phyloP scores from a whole-genome alignment of 2,113 vertebrate species.

The Alosa alosa region DNA sequence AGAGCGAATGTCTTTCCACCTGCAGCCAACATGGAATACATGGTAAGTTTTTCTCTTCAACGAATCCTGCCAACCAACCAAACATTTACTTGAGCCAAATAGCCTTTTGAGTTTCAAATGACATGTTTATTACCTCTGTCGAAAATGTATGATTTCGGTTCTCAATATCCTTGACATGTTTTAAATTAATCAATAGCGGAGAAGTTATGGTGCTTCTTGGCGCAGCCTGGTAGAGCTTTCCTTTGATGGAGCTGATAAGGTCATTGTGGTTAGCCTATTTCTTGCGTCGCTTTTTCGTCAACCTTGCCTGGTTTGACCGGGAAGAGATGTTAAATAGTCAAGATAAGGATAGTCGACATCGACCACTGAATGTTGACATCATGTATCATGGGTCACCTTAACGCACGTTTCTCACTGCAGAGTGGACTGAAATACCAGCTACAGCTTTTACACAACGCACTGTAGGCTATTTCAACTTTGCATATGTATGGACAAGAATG shows the following conservation, averaged over 20 bases:
- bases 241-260: neutral
- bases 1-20: slow-evolving; percentile 88
- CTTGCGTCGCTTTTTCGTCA: neutral
- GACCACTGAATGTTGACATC: neutral
- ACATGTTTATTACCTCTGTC: neutral
- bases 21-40: slow-evolving; percentile 91
- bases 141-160: neutral
- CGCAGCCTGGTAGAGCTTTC: neutral
- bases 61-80: neutral
- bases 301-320: neutral
- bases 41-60: slow-evolving; percentile 73
- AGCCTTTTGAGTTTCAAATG: neutral
- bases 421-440: too few relatives aligned
- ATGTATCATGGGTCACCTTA: neutral
- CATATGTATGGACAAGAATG: too few relatives aligned
- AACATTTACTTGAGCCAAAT: neutral
- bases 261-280: neutral
- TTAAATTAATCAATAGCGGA: neutral
- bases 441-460: too few relatives aligned
- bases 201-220: neutral
- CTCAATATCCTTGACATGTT: neutral
- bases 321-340: too few relatives aligned
- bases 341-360: neutral
- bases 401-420: neutral
- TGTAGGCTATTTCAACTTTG: too few relatives aligned